Percentiles rank a stretch among this genome's conserved stretches.
These are phyloP conservation scores for Butorides virescens DNA, from an alignment of 2,113 vertebrate genomes.

Conservation along the genomic window DNA sequence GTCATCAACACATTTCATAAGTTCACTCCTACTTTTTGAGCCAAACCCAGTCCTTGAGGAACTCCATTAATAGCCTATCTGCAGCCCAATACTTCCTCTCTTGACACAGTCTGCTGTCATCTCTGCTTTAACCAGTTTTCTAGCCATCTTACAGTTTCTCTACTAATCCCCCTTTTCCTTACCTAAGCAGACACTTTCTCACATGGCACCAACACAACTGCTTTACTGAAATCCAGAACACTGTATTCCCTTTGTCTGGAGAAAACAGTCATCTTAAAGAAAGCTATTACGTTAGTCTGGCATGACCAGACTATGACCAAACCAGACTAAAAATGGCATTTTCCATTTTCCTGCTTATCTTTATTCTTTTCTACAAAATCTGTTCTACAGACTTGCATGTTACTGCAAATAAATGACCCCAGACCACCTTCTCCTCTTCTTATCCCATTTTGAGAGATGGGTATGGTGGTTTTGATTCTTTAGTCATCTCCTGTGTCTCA, in stretches of 20 bases:
- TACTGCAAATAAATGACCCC: background rate
- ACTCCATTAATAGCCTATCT: constrained; percentile 26
- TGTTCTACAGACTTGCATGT: background rate
- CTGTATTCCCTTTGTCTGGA: constrained; percentile 40
- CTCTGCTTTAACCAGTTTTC: constrained; percentile 13
- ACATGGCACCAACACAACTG: constrained; percentile 32
- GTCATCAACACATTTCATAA: constrained; percentile 44
- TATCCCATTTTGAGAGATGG: background rate
- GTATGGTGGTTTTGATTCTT: background rate
- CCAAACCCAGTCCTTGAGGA: constrained; percentile 46
- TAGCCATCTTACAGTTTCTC: background rate
- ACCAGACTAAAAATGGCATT: constrained; percentile 12
- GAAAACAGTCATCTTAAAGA: background rate
- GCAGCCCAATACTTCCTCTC: constrained; percentile 19
- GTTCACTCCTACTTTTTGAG: constrained; percentile 17
- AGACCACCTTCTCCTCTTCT: background rate
- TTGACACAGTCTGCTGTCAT: constrained; percentile 32
- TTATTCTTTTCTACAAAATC: background rate
- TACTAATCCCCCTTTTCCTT: constrained; percentile 37
- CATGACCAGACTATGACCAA: constrained; percentile 50
- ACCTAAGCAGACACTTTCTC: constrained; percentile 34
- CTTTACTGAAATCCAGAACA: constrained; percentile 14
- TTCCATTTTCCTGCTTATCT: constrained; percentile 39
- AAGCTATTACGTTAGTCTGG: constrained; percentile 23
- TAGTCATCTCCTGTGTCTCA: background rate